A percentile compares a stretch with the other conserved stretches of the same genome.
Evolutionary conservation across 2,113 vertebrate genomes (phyloP).

Genomic region (Gadus chalcogrammus): DNA sequence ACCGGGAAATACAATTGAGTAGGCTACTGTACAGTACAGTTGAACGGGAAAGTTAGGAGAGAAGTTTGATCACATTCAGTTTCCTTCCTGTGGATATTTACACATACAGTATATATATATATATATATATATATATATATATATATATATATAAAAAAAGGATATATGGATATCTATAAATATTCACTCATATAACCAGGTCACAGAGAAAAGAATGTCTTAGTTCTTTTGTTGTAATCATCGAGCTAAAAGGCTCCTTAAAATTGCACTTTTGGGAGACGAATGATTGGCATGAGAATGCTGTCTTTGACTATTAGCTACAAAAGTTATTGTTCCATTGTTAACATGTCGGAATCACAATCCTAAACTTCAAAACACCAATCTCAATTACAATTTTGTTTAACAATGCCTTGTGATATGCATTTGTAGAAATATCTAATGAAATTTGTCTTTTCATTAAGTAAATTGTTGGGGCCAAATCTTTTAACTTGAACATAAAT

Average conservation of each 20-base stretch:
- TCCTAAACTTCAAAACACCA: too few relatives aligned
- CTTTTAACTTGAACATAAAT: too few relatives aligned
- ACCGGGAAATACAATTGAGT: constrained; percentile 44
- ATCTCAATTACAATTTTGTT: too few relatives aligned
- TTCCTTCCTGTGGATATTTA: constrained; percentile 32
- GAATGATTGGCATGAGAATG: too few relatives aligned
- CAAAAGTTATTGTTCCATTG: too few relatives aligned
- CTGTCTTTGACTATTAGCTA: too few relatives aligned
- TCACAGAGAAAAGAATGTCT: constrained; percentile 62
- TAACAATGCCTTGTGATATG: too few relatives aligned
- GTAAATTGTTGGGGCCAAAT: too few relatives aligned
- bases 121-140: neutral
- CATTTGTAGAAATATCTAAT: too few relatives aligned
- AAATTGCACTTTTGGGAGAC: constrained; percentile 61
- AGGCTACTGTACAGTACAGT: constrained; percentile 40
- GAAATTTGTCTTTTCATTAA: too few relatives aligned
- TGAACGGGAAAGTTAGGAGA: constrained; percentile 53
- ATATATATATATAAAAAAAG: neutral
- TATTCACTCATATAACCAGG: constrained; percentile 62
- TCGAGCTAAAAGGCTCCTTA: constrained; percentile 75
- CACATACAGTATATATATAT: too few relatives aligned
- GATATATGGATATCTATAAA: constrained; percentile 43
- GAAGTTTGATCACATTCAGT: constrained; percentile 54
- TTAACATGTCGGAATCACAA: too few relatives aligned
- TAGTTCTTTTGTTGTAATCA: constrained; percentile 72